phyloP scores from a whole-genome alignment of 2,797 vertebrate genomes.

The Allobates femoralis region DNA sequence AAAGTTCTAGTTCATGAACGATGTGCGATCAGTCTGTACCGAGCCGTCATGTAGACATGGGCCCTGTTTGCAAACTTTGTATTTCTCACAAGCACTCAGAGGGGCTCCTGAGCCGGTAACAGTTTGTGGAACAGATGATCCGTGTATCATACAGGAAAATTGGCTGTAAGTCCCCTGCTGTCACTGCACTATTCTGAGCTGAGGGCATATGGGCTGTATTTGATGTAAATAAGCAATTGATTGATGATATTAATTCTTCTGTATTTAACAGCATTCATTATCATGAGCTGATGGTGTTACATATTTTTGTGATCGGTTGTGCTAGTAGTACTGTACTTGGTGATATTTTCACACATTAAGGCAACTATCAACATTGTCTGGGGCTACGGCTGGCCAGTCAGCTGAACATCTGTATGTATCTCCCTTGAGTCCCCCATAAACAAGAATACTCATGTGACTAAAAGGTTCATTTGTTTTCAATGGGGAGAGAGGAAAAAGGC shows the following conservation, averaged over 20 bases:
- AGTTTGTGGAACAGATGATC: background rate
- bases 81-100: background rate
- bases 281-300: background rate
- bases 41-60: background rate
- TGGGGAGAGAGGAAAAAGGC: no score
- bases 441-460: no score
- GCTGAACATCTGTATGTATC: no score
- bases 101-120: background rate
- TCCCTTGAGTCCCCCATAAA: no score
- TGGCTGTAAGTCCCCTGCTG: slow-evolving; percentile 4
- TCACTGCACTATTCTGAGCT: background rate
- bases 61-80: background rate
- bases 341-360: no score
- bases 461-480: no score
- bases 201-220: background rate
- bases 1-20: no score
- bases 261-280: background rate
- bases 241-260: background rate
- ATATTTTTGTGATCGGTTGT: background rate
- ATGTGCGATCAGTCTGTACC: no score
- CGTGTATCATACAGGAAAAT: background rate
- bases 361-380: no score
- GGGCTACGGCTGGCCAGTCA: no score
- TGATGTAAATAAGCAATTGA: background rate
- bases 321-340: no score